A percentile compares a stretch with the other conserved stretches of the same genome.
These are phyloP conservation scores for Parapsyche elsis DNA, from an alignment of 1,140 invertebrate species.

Conservation along the genomic window DNA sequence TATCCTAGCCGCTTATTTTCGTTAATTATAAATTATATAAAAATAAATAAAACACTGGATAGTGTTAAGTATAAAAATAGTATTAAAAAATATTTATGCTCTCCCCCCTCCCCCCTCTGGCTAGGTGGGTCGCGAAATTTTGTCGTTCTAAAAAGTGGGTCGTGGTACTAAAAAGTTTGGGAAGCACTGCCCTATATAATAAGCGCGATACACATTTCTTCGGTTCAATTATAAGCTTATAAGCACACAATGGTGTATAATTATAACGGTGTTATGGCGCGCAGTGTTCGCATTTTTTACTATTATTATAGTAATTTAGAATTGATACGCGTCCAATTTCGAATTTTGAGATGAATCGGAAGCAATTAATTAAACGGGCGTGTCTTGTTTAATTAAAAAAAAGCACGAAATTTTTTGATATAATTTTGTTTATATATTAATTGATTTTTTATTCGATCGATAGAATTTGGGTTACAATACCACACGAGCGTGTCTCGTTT, in stretches of 20 bases:
- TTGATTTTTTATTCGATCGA: not conserved
- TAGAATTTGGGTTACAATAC: not conserved
- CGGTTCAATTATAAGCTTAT: not conserved
- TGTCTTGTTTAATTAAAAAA: not conserved
- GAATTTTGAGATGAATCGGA: not conserved
- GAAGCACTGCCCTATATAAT: no score
- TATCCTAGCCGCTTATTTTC: no score
- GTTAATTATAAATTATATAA: no score
- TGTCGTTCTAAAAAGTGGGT: no score
- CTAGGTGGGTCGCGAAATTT: no score
- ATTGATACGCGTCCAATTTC: slow-evolving; percentile 10
- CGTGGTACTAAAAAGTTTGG: no score
- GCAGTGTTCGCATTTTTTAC: not conserved
- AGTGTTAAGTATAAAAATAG: no score
- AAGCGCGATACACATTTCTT: not conserved
- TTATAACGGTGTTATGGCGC: not conserved
- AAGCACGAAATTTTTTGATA: not conserved
- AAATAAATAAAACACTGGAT: no score
- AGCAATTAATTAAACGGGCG: slow-evolving; percentile 18
- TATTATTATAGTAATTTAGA: slow-evolving; percentile 26
- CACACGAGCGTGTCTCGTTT: not conserved
- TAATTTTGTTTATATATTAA: not conserved
- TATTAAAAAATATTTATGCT: no score
- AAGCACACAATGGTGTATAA: slow-evolving; percentile 10
- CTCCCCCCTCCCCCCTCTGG: no score